Conservation (phyloP, 2,888 invertebrate species). For the Rhimphoctona megacephalus region DNA sequence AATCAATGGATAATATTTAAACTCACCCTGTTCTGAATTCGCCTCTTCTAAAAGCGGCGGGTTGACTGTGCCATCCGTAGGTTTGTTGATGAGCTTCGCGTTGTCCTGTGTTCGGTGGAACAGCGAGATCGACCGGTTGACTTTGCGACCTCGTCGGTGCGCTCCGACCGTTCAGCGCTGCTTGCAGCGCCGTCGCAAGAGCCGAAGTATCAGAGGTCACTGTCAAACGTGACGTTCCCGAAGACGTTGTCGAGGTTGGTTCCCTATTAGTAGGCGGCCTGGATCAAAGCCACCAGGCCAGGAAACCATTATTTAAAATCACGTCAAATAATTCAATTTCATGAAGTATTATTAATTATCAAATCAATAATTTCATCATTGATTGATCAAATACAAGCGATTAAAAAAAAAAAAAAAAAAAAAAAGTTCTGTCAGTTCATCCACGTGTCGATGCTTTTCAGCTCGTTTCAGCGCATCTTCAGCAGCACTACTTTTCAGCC, state of each 20-base stretch:
- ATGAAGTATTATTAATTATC: neutral
- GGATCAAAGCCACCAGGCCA: constrained; percentile 46
- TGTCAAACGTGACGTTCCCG: constrained; percentile 81
- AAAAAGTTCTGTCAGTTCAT: constrained; percentile 28
- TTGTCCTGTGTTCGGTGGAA: constrained; percentile 74
- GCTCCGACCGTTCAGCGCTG: constrained; percentile 79
- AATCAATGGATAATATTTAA: neutral
- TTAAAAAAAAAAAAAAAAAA: neutral
- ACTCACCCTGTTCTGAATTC: constrained; percentile 82
- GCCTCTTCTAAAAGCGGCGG: constrained; percentile 81
- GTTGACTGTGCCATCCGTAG: constrained; percentile 82
- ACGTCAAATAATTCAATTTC: neutral
- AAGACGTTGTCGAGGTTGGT: constrained; percentile 80
- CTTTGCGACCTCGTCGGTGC: constrained; percentile 85
- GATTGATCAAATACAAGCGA: neutral
- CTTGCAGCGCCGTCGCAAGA: constrained; percentile 80
- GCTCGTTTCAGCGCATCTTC: constrained; percentile 29
- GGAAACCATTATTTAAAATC: neutral
- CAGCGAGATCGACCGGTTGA: constrained; percentile 85
- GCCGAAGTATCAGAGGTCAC: constrained; percentile 82
- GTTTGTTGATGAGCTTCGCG: constrained; percentile 71
- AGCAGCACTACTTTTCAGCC: constrained; percentile 54
- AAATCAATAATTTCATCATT: neutral
- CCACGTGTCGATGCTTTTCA: constrained; percentile 28
- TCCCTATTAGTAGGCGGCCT: constrained; percentile 80